Evolutionary conservation across 2,113 vertebrate species (phyloP).

Genomic region (Pteropus alecto): DNA sequence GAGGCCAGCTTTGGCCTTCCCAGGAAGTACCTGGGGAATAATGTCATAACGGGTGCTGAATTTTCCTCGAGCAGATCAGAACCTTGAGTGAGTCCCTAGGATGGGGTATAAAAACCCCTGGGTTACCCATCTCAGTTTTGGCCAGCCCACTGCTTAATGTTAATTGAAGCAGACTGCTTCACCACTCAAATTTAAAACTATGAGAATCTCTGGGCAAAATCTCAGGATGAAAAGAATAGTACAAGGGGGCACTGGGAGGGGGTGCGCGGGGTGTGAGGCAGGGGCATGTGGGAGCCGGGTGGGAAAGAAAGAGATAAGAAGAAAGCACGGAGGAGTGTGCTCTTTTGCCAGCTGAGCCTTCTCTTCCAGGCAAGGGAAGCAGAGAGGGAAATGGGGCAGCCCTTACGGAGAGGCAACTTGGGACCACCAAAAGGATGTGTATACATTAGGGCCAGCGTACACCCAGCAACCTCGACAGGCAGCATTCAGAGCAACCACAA

Average conservation of each 20-base stretch:
- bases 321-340: no score
- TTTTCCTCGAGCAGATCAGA: background rate
- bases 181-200: background rate
- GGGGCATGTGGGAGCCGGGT: no score
- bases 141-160: background rate
- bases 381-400: background rate
- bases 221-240: no score
- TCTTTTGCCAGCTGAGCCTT: background rate
- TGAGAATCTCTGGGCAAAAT: background rate
- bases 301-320: no score
- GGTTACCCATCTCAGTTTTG: background rate
- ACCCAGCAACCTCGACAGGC: background rate
- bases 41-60: background rate
- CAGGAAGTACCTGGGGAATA: background rate
- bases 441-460: fast-evolving
- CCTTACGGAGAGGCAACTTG: fast-evolving
- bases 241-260: no score
- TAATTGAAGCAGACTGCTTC: background rate
- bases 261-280: no score
- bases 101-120: fast-evolving
- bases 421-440: fast-evolving
- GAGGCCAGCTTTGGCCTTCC: background rate
- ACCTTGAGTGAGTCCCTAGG: background rate
- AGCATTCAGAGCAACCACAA: background rate
- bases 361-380: background rate